Evolutionary conservation across 2,113 vertebrate genomes (phyloP), one percentile per base, ranked within the genome.

Genomic region (Siphamia tubifer): DNA sequence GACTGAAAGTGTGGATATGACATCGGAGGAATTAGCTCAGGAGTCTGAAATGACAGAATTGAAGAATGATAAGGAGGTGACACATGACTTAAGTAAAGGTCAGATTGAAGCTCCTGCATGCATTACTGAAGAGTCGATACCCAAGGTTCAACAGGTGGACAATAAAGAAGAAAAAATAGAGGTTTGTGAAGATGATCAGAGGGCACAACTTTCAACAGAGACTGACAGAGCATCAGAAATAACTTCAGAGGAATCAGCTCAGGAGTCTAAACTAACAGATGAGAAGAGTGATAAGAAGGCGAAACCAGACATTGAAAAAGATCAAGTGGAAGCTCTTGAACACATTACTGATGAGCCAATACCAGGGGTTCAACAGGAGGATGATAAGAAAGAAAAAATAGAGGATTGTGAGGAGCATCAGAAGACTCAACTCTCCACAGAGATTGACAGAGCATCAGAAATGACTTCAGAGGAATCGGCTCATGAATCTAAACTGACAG

Each of bases 251-350:
- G 52, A 75, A 20, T 35, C 34, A 5, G 16, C 27, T 25, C 30
- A 68, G 42, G 45, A 60, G 24, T 28, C n/a, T 11, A 58, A 79
- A 52, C 21, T 23, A 16, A 21, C 1, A 27, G 44, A n/a, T n/a
- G n/a, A 75, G 25, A 48, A 54, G 12, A 28, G 32, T 56, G 45
- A 36, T 56, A 42, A 64, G 42, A 55, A 76, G 38, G 60, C 30
- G 17, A 54, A 60, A 67, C 42, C 36, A 4, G 57, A 81, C 4
- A 25, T 19, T 9, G 44, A 60, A 12, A 34, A 28, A 47, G 74
- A 68, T 6, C 65, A 75, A 20, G 36, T 15, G 0, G 42, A 79
- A n/a, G 36, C 53, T 52, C 34, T 24, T 27, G 16, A 57, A 20
- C 54, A 13, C 27, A 55, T 27, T 32, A 27, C 62, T 49, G 31